A percentile compares a stretch with the other conserved stretches of the same genome.
phyloP scores from a whole-genome alignment of 2,113 vertebrate species.

The Calidris pygmaea region DNA sequence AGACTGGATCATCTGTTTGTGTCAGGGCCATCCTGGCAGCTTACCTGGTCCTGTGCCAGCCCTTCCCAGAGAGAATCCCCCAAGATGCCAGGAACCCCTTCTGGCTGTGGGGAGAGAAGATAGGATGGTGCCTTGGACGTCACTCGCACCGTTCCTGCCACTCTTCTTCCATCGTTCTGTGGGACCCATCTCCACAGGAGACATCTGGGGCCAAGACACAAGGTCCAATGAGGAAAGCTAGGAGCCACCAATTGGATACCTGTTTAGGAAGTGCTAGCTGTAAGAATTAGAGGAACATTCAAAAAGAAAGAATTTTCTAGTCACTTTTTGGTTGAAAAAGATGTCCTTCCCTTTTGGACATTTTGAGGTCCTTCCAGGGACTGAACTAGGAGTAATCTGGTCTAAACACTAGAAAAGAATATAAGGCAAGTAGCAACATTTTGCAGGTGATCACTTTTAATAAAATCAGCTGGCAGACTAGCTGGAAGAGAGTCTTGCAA shows the following conservation, averaged over 20 bases:
- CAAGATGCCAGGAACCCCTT: background rate
- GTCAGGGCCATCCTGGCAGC: background rate
- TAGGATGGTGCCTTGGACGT: background rate
- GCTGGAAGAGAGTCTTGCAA: background rate
- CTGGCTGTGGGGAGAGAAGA: background rate
- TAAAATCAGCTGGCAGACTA: background rate
- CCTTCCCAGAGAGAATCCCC: background rate
- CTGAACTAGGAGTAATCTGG: background rate
- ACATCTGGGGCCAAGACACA: background rate
- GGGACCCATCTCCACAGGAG: background rate
- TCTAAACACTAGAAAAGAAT: background rate
- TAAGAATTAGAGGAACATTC: background rate
- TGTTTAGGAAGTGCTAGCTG: background rate
- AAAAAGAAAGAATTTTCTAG: background rate
- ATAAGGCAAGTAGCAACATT: background rate
- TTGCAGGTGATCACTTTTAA: background rate
- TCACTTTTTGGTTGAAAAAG: background rate
- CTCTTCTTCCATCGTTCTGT: background rate
- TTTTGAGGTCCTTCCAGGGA: background rate
- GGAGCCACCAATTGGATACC: background rate
- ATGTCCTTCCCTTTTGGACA: background rate
- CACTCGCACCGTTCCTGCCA: fast-evolving
- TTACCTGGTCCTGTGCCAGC: background rate
- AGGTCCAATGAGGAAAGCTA: background rate
- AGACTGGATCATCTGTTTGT: background rate